Evolutionary conservation across 2,113 vertebrate genomes (phyloP).

Genomic region (Hucho hucho): DNA sequence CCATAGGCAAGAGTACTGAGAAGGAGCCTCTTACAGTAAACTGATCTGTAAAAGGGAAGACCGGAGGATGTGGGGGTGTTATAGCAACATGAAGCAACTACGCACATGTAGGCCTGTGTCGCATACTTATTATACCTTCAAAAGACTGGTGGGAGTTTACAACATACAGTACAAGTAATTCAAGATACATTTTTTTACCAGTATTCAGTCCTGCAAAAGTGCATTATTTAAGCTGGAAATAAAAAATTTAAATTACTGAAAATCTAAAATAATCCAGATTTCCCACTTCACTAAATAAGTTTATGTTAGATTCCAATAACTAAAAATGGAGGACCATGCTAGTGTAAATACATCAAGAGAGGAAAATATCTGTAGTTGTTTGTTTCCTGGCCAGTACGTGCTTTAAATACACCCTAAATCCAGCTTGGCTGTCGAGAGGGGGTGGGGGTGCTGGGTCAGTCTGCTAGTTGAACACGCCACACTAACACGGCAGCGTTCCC

Average conservation of each 20-base stretch:
- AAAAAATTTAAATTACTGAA: no score
- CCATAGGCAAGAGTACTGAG: not conserved
- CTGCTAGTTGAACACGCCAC: conserved; percentile 42
- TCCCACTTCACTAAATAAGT: not conserved
- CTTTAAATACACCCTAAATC: conserved; percentile 29
- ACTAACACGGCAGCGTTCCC: conserved; percentile 33
- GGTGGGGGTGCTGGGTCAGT: conserved; percentile 31
- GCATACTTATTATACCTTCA: no score
- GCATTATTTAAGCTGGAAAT: not conserved
- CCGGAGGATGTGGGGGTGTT: no score
- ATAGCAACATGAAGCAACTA: no score
- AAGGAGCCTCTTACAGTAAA: no score
- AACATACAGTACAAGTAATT: no score
- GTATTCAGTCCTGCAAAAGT: no score
- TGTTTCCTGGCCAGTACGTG: conserved; percentile 17
- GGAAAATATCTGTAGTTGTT: conserved; percentile 2
- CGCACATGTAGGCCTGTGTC: no score
- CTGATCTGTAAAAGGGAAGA: no score
- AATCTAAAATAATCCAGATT: no score
- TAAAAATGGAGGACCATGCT: not conserved
- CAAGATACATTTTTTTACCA: no score
- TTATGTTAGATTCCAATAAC: not conserved
- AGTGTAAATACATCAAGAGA: not conserved
- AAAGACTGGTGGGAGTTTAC: no score
- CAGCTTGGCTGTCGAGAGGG: conserved; percentile 26